Evolutionary conservation across 2,797 vertebrate species (phyloP), one percentile per base, ranked within the genome.

Genomic region (Xerus rutilus): DNA sequence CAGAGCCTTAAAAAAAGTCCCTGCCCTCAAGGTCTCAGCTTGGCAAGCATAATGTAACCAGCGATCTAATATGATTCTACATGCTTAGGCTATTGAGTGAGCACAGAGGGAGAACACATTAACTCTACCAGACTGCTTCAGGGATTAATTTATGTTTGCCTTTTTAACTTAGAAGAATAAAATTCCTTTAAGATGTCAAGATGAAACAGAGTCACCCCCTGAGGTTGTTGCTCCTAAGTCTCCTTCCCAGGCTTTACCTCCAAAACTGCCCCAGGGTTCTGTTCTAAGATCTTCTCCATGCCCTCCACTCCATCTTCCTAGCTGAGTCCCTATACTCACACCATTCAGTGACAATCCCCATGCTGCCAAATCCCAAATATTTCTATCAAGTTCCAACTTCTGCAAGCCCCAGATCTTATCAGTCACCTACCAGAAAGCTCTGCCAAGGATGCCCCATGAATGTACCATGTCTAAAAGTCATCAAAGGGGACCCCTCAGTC

Each of bases 261-360:
- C 77, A 79, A 45, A 86, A 43, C 70, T n/a, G 6, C 86, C 95
- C 83, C 64, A 64, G 18, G 35, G 45, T 57, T 89, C 81, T 87
- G 59, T 95, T 86, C 94, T 93, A 93, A 96, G 87, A 89, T 70
- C 57, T 88, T 81, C 67, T 79, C 67, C 62, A 43, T 45, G 65
- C 79, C 76, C 9, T 49, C 32, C 9, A n/a, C 72, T 13, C 67
- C 52, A 43, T 78, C 54, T 49, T 91, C 70, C 62, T 62, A 30
- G 52, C 45, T 86, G 72, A 91, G 25, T 69, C 74, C 57, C 39
- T 30, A 20, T 45, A 83, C 35, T 95, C 67, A 84, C 67, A 77
- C 67, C 47, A 25, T 74, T 89, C 39, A 57, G 0, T 28, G n/a
- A 49, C 45, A 79, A 86, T 39, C 57, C 65, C 83, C n/a, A 52